Base-by-base conservation (phyloP, 2,888 invertebrate genomes). In the Heliconius hortense region DNA sequence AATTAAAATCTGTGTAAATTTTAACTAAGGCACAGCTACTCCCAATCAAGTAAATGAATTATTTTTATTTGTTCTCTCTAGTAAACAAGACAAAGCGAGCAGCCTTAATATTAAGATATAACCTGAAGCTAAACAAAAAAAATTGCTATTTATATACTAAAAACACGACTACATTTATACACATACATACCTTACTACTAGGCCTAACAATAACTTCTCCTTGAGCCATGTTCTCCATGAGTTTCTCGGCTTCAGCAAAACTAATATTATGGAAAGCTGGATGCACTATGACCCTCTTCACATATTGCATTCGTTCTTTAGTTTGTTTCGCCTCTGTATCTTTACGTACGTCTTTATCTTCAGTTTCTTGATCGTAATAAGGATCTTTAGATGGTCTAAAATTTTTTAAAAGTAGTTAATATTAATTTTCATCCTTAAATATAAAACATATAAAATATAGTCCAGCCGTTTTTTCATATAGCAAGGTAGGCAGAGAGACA, bases 191-290 rank as follows among this genome's bases (percentile, higher is more conserved):
- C 94, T 99, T 99, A 88, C 99, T 99, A 72, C 99, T 99, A 0
- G 99, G 99, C 77, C 99, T 94, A 26, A 99, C 96, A 39, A 99
- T 97, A 21, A 98, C 98, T 86, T 99, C 99, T 2, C 99, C 99
- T 90, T 98, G 99, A 80, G 98, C 99, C 97, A 99, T 97, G 74
- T 95, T 95, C 69, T 96, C 96, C 96, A 99, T 97, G 74, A 98
- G 93, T 84, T 97, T 97, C 85, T 98, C 98, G 0, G 98, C 98
- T 86, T 99, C 98, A 0, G 96, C 96, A 88, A 96, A 99, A 4
- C 98, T 97, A 82, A 99, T 98, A 87, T 99, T 99, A 82, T 98
- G 97, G 94, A 99, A 99, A 15, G 98, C 96, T 0, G 99, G 98
- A 92, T 99, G 99, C 10, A 99, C 98, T 78, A 99, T 99, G 0